A percentile compares a stretch with the other conserved stretches of the same genome.
Evolutionary conservation across 2,113 vertebrate species (phyloP).

Genomic region (Ameiurus melas): DNA sequence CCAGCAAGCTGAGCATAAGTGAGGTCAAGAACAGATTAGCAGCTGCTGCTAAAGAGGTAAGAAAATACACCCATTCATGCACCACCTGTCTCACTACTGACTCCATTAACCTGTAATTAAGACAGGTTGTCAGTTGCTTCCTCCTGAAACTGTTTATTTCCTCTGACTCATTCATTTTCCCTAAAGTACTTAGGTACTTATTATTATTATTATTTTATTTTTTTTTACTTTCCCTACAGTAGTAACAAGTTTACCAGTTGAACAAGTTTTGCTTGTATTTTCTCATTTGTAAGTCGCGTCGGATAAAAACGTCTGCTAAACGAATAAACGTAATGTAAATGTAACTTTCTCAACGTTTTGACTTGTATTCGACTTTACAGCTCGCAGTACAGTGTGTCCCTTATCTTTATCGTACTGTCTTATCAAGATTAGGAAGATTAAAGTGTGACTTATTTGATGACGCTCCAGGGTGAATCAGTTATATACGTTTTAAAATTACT

Average conservation of each 20-base stretch:
- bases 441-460: not conserved
- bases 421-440: not conserved
- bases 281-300: no score
- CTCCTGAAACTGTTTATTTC: slow-evolving; percentile 13
- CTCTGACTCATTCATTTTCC: not conserved
- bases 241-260: no score
- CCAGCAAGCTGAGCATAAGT: slow-evolving; percentile 55
- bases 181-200: not conserved
- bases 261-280: no score
- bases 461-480: not conserved
- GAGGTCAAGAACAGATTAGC: slow-evolving; percentile 74
- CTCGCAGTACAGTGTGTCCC: not conserved
- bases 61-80: not conserved
- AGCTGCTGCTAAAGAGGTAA: slow-evolving; percentile 70
- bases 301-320: no score
- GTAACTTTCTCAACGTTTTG: not conserved
- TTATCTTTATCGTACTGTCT: not conserved
- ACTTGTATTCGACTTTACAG: not conserved
- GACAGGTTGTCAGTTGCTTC: slow-evolving; percentile 14
- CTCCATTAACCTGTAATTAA: slow-evolving; percentile 31
- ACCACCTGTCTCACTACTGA: not conserved
- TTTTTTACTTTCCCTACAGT: not conserved
- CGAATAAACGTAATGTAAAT: no score
- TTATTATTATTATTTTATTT: not conserved
- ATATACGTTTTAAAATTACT: no score